These are phyloP conservation scores for Acyrthosiphon pisum DNA, from an alignment of 1,140 invertebrate genomes.

Conservation along the genomic window DNA sequence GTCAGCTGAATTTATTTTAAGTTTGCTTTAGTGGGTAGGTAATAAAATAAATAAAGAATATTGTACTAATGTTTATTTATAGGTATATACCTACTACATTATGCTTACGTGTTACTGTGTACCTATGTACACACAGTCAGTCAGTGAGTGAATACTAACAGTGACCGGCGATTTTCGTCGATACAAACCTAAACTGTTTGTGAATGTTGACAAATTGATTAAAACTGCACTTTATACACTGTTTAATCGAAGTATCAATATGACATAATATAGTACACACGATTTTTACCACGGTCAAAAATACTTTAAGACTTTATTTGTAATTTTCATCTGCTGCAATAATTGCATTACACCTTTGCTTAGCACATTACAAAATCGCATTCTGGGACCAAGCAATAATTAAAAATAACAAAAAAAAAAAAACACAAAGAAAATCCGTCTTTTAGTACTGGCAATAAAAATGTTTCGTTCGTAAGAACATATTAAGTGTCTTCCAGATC, in stretches of 20 bases:
- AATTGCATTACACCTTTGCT: neutral
- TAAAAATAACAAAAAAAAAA: too few species aligned
- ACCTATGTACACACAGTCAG: neutral
- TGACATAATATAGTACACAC: neutral
- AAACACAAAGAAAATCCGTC: too few species aligned
- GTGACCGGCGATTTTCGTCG: neutral
- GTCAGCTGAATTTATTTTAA: neutral
- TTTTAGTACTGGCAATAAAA: too few species aligned
- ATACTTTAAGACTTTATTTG: neutral
- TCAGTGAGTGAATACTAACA: neutral
- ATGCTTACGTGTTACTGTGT: neutral
- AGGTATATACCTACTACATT: neutral
- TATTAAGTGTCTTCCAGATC: too few species aligned
- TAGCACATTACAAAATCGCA: neutral
- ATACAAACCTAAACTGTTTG: neutral
- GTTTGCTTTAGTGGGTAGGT: neutral
- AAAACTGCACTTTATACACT: neutral
- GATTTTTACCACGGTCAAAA: neutral
- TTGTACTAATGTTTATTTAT: constrained; percentile 17
- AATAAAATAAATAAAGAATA: neutral
- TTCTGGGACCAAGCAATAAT: neutral
- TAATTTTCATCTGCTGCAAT: neutral
- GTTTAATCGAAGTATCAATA: neutral
- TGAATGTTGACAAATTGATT: neutral
- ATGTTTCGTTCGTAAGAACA: too few species aligned